Evolutionary conservation across 2,797 vertebrate species (phyloP).

Genomic region (Echiichthys vipera): DNA sequence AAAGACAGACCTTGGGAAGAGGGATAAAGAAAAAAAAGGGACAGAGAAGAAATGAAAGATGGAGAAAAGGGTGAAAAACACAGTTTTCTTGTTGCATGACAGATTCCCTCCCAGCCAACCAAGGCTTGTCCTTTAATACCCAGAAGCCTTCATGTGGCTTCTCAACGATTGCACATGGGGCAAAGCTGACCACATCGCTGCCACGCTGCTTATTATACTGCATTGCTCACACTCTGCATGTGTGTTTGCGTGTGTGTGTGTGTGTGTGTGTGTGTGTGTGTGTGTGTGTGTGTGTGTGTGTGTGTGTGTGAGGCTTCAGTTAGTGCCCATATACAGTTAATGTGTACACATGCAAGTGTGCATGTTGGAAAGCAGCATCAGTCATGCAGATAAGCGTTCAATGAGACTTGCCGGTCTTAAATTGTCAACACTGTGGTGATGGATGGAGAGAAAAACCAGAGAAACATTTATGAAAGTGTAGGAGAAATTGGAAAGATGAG

Average conservation of each 20-base stretch:
- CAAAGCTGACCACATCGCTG: constrained; percentile 84
- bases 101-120: constrained; percentile 88
- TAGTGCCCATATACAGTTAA: constrained; percentile 52
- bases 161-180: constrained; percentile 86
- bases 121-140: constrained; percentile 91
- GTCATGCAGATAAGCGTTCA: constrained; percentile 72
- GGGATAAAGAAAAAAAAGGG: constrained; percentile 53
- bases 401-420: constrained; percentile 80
- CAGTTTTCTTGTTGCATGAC: constrained; percentile 88
- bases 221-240: constrained; percentile 77
- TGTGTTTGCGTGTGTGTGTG: constrained; percentile 66
- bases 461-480: constrained; percentile 8
- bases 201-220: constrained; percentile 87
- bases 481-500: constrained; percentile 8
- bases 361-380: constrained; percentile 61
- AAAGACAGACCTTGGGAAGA: constrained; percentile 62
- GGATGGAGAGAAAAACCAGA: constrained; percentile 42
- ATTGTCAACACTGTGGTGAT: constrained; percentile 81
- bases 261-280: constrained; percentile 37
- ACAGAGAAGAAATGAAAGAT: constrained; percentile 77
- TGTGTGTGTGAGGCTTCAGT: constrained; percentile 18
- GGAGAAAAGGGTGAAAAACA: constrained; percentile 80
- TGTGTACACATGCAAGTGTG: constrained; percentile 40
- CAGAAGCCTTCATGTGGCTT: constrained; percentile 86
- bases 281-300: constrained; percentile 60